Conservation (phyloP, 2,113 vertebrate genomes). For the Anoplopoma fimbria region DNA sequence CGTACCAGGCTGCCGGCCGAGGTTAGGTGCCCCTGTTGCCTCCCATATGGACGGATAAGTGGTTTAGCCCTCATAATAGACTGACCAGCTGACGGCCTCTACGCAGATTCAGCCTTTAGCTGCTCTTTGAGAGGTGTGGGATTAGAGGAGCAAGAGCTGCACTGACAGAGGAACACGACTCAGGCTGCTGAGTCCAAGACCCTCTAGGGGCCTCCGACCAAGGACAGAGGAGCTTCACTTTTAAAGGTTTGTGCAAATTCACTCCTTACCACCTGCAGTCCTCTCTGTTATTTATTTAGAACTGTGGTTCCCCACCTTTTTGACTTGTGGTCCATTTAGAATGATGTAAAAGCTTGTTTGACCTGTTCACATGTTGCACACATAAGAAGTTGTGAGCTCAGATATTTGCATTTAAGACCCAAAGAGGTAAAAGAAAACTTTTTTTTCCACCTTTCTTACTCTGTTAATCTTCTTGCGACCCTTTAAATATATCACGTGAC, state of each 20-base stretch:
- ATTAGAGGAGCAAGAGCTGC: slow-evolving; percentile 43
- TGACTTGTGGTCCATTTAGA: neutral
- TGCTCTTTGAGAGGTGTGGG: slow-evolving; percentile 54
- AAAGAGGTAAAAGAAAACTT: too few relatives aligned
- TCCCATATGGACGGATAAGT: slow-evolving; percentile 77
- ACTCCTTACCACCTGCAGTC: neutral
- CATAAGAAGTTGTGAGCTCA: neutral
- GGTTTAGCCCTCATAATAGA: slow-evolving; percentile 70
- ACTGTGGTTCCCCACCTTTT: neutral
- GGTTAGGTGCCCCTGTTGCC: slow-evolving; percentile 6
- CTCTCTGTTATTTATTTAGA: neutral
- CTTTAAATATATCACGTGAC: neutral
- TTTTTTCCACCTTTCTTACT: neutral
- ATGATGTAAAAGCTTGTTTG: neutral
- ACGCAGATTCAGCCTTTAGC: slow-evolving; percentile 40
- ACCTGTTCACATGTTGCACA: neutral
- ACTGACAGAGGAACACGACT: slow-evolving; percentile 18
- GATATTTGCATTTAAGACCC: neutral
- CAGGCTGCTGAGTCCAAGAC: neutral
- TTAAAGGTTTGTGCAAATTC: neutral
- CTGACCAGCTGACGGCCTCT: slow-evolving; percentile 41
- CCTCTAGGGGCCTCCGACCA: slow-evolving; percentile 1
- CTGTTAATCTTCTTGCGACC: neutral
- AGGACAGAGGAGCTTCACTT: neutral
- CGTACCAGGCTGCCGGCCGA: slow-evolving; percentile 49